Conservation (phyloP, 2,888 invertebrate genomes). For the Galerucella nymphaeae region DNA sequence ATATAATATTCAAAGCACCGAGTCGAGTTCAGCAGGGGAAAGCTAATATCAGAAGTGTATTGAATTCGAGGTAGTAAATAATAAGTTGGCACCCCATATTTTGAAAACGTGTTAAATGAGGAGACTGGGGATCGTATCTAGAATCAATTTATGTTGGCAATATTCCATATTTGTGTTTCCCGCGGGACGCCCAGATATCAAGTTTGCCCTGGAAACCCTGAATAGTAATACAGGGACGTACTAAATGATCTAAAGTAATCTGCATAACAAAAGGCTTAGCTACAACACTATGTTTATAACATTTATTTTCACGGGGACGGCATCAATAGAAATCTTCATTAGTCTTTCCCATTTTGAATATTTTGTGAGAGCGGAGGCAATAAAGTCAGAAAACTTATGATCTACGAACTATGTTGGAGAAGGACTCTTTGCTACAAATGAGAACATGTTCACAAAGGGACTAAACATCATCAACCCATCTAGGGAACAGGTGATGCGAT, state of each 20-base stretch:
- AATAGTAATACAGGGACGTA: constrained; percentile 35
- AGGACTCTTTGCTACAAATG: too few relatives aligned
- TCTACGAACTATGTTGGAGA: too few relatives aligned
- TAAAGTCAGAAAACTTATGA: too few relatives aligned
- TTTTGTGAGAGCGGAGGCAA: too few relatives aligned
- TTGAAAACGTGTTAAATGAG: constrained; percentile 63
- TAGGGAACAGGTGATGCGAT: too few relatives aligned
- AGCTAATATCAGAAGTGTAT: constrained; percentile 46
- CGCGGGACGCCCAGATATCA: constrained; percentile 61
- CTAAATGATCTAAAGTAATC: neutral
- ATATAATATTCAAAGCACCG: constrained; percentile 41
- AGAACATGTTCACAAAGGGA: too few relatives aligned
- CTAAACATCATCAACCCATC: too few relatives aligned
- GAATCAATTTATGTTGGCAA: constrained; percentile 66
- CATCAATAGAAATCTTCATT: too few relatives aligned
- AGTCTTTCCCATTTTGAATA: too few relatives aligned
- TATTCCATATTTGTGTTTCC: constrained; percentile 66
- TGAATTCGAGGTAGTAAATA: constrained; percentile 56
- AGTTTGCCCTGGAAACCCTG: constrained; percentile 54
- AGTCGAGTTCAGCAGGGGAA: constrained; percentile 32
- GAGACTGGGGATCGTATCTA: constrained; percentile 62
- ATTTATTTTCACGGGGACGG: too few relatives aligned
- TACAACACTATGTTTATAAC: too few relatives aligned
- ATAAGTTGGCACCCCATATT: constrained; percentile 60
- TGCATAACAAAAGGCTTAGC: too few relatives aligned